phyloP scores from a whole-genome alignment of 2,888 invertebrate genomes.

The Drosophila antonietae region DNA sequence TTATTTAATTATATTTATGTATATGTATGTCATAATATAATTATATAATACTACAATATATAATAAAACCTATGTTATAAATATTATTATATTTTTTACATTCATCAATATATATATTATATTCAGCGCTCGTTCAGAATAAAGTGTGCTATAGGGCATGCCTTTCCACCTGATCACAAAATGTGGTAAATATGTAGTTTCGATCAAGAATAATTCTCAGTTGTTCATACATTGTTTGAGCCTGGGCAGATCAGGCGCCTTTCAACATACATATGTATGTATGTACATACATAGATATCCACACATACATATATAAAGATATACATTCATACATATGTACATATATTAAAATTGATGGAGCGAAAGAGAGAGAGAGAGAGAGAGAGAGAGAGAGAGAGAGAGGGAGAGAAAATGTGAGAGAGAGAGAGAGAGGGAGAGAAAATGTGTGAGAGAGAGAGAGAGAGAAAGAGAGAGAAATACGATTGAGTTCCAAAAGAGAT shows the following conservation, averaged over 20 bases:
- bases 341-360: background rate
- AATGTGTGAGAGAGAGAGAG: background rate
- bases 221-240: conserved; percentile 32
- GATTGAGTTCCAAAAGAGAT: conserved; percentile 22
- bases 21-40: too few species aligned
- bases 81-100: too few species aligned
- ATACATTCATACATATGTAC: background rate
- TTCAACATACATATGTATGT: background rate
- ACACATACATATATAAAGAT: background rate
- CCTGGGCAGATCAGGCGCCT: conserved; percentile 37
- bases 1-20: too few species aligned
- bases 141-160: too few species aligned
- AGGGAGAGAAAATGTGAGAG: background rate
- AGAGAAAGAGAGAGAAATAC: conserved; percentile 4
- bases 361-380: background rate
- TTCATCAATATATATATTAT: too few species aligned
- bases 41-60: too few species aligned
- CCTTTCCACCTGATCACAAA: too few species aligned
- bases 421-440: background rate
- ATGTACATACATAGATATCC: conserved; percentile 1
- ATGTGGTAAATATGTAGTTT: conserved; percentile 10
- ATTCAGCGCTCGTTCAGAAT: too few species aligned
- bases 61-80: too few species aligned
- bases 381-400: background rate
- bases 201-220: conserved; percentile 47